Evolutionary conservation across 1,140 invertebrate species (phyloP), one percentile per base, ranked within the genome.

Genomic region (Drosophila persimilis): DNA sequence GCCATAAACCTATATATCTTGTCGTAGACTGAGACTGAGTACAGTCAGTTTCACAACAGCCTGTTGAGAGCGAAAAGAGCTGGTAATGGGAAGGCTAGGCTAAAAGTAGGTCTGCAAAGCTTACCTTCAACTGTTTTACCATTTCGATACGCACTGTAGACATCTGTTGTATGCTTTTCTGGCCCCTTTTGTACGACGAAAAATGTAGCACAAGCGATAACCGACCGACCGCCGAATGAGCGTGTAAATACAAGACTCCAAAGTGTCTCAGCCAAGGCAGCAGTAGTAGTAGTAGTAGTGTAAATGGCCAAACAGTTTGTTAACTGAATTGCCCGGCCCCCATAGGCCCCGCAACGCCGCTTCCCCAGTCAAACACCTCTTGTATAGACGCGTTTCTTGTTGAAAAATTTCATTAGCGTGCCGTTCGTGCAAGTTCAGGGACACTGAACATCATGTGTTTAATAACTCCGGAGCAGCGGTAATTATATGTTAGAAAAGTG

Each of bases 351-450:
- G 31, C 31, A 41, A 50, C 46, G 15, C 3, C 44, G 15, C 13
- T 44, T 52, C 3, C 35, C 11, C 35, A 39, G 35, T 39, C 35
- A 39, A 39, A 39, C 35, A 39, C 35, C 35, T 39, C 4, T 39
- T 2, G 31, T 35, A 8, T 13, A 4, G 35, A 13, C 35, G 11
- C 11, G 11, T 39, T 55, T 53, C 29, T 54, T 41, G 58, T 53
- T 71, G 13, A 50, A 53, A 41, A 45, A 29, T 58, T 57, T 74
- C 61, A 64, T 74, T 73, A 57, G 53, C 59, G 77, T 62, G 65
- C 20, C 50, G 52, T 50, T 77, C 78, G 69, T 44, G 63, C 80
- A 83, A 83, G 79, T 83, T 83, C 79, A 83, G 80, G 79, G 79
- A 70, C 79, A 63, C 20, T 47, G 60, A 65, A 45, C 53, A 53